Evolutionary conservation across 2,888 invertebrate species (phyloP).

Genomic region (Fragum fragum): DNA sequence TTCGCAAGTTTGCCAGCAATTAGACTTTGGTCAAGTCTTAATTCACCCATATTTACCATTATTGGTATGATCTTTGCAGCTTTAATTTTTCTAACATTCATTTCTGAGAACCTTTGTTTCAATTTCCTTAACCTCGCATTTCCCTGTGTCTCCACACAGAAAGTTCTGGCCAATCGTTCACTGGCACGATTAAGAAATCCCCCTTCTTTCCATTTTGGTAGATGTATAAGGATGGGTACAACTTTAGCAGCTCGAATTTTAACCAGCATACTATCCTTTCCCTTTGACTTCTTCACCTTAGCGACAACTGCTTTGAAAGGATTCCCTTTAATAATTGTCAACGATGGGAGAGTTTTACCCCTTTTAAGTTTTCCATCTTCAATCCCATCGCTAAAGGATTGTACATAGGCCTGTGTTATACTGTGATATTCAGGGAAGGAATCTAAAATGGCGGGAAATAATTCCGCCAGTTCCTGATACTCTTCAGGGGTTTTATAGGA

Average conservation of each 20-base stretch:
- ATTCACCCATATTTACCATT: background rate
- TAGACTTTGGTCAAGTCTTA: background rate
- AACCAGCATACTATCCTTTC: background rate
- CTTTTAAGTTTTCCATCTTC: background rate
- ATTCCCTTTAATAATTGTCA: background rate
- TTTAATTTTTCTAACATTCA: constrained; percentile 1
- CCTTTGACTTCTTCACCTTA: background rate
- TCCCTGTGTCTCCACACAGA: constrained; percentile 12
- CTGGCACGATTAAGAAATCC: background rate
- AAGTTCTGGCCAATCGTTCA: background rate
- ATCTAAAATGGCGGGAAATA: background rate
- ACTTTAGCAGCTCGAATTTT: background rate
- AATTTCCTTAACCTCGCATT: background rate
- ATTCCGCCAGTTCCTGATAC: background rate
- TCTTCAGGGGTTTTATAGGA: background rate
- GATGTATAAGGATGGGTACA: background rate
- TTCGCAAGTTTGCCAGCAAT: background rate
- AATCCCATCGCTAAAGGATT: background rate
- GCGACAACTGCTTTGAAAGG: background rate
- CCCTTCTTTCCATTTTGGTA: background rate
- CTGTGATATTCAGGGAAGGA: constrained; percentile 5
- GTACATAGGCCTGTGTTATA: constrained; percentile 14
- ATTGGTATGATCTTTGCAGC: constrained; percentile 14
- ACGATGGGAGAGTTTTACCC: background rate
- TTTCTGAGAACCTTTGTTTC: background rate